phyloP scores from a whole-genome alignment of 2,113 vertebrate species.

The Phocoena sinus region DNA sequence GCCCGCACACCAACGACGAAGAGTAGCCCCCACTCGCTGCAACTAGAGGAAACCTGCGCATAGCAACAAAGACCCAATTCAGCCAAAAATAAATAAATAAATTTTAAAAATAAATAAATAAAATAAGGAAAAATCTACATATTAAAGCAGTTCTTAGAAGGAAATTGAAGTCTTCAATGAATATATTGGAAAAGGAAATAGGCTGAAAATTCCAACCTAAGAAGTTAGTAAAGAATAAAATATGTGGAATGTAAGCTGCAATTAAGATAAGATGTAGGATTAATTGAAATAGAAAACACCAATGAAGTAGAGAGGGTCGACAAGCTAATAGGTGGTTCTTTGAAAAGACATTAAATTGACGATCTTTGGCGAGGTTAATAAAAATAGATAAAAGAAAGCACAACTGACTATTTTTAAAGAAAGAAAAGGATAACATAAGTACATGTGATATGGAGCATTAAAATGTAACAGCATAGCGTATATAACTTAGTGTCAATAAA shows the following conservation, averaged over 20 bases:
- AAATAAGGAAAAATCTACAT: not conserved
- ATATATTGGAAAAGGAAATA: not conserved
- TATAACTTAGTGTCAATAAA: not conserved
- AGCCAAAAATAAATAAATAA: too few relatives aligned
- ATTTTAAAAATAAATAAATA: too few relatives aligned
- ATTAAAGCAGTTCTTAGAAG: constrained; percentile 18
- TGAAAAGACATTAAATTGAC: constrained; percentile 30
- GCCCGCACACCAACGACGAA: too few relatives aligned
- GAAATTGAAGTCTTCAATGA: constrained; percentile 14
- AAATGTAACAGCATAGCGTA: not conserved
- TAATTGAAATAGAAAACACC: constrained; percentile 42
- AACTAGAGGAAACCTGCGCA: too few relatives aligned
- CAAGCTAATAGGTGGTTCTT: constrained; percentile 4
- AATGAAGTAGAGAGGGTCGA: not conserved
- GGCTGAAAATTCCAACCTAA: not conserved
- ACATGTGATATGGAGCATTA: not conserved
- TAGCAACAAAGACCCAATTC: too few relatives aligned
- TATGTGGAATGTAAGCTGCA: not conserved
- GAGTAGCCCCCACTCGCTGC: too few relatives aligned
- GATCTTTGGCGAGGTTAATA: not conserved
- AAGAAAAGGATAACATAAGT: not conserved
- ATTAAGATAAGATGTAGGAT: constrained; percentile 37
- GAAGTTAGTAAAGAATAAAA: constrained; percentile 1
- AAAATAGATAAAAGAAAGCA: not conserved
- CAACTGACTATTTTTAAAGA: not conserved